Percentiles rank a stretch among this genome's conserved stretches.
Conservation (phyloP, 2,888 invertebrate genomes). For the Eupithecia tripunctaria region DNA sequence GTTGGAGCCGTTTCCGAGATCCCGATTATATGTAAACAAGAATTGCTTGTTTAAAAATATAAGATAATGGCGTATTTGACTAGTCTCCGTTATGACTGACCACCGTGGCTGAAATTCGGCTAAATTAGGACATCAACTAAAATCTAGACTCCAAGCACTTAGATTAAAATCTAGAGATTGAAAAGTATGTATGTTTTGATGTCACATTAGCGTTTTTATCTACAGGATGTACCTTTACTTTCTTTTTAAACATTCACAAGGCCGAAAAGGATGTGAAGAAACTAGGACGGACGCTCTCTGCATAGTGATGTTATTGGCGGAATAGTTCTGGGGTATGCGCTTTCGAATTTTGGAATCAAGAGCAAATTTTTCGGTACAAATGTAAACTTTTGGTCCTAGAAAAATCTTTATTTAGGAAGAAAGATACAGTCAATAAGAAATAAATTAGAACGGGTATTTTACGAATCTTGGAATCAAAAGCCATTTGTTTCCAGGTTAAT, state of each 20-base stretch:
- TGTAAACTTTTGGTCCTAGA: background rate
- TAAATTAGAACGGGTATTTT: no score
- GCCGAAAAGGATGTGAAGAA: slow-evolving; percentile 12
- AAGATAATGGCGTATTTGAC: no score
- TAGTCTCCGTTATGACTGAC: background rate
- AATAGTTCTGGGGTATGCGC: background rate
- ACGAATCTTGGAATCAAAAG: no score
- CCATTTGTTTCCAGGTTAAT: no score
- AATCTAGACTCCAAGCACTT: background rate
- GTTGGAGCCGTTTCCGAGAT: no score
- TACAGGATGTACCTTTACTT: background rate
- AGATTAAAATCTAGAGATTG: background rate
- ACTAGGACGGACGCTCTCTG: background rate
- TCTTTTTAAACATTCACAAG: background rate
- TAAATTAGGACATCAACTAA: background rate
- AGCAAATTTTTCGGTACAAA: background rate
- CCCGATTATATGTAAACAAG: no score
- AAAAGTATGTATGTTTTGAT: slow-evolving; percentile 4
- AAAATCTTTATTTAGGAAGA: no score
- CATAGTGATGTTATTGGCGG: slow-evolving; percentile 4
- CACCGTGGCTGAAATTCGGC: background rate
- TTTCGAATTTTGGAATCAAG: slow-evolving; percentile 10
- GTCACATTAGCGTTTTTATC: slow-evolving; percentile 11
- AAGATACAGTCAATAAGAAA: no score
- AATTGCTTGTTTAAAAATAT: no score